Percentiles rank a stretch among this genome's conserved stretches.
Conservation (phyloP, 2,888 invertebrate genomes). For the Pollenia griseotomentosa region DNA sequence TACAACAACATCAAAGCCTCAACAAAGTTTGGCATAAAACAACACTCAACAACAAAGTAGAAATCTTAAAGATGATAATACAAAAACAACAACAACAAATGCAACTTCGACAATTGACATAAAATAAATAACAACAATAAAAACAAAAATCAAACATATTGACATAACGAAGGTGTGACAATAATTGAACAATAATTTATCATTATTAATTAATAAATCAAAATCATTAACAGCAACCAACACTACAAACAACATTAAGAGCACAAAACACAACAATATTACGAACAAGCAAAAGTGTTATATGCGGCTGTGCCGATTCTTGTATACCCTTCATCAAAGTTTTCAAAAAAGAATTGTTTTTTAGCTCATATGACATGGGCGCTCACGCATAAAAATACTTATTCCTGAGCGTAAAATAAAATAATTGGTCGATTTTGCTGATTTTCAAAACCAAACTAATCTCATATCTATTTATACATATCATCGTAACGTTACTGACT, state of each 20-base stretch:
- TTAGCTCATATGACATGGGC: no score
- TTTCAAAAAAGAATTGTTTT: no score
- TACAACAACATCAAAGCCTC: not conserved
- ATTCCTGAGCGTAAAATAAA: no score
- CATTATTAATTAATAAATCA: constrained; percentile 73
- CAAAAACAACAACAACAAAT: constrained; percentile 23
- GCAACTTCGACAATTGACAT: constrained; percentile 27
- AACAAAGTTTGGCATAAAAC: constrained; percentile 47
- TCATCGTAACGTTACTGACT: no score
- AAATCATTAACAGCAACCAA: constrained; percentile 26
- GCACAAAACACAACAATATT: not conserved
- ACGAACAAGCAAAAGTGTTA: not conserved
- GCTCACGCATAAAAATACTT: no score
- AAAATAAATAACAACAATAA: constrained; percentile 44
- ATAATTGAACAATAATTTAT: constrained; percentile 74
- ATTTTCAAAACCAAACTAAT: no score
- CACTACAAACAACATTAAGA: constrained; percentile 18
- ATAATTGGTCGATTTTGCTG: no score
- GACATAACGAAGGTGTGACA: constrained; percentile 72
- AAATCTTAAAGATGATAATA: constrained; percentile 53
- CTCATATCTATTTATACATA: no score
- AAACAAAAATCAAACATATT: constrained; percentile 60
- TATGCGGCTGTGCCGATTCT: no score
- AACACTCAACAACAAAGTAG: constrained; percentile 14
- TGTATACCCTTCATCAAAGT: no score